These are phyloP conservation scores for Hapalemur alaotrensis DNA, from an alignment of 2,797 vertebrate genomes.

Conservation along the genomic window DNA sequence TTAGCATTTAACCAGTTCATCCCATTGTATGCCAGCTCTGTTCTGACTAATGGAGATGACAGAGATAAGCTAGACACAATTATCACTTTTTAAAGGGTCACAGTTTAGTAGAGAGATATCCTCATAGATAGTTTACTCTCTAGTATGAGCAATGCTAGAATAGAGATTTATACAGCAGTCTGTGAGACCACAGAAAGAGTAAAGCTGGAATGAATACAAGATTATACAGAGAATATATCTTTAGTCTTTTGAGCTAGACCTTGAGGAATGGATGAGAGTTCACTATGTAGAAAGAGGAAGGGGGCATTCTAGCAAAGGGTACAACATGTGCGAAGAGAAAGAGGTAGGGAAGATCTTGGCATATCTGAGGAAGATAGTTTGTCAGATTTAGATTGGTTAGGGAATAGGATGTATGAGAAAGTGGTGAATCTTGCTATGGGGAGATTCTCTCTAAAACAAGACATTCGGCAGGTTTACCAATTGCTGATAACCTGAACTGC, in stretches of 20 bases:
- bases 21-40: neutral
- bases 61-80: slow-evolving; percentile 18
- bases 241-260: neutral
- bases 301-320: neutral
- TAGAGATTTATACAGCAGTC: slow-evolving; percentile 16
- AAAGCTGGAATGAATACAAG: neutral
- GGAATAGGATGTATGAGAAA: neutral
- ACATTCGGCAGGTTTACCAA: neutral
- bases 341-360: neutral
- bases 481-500: neutral
- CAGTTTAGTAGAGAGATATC: neutral
- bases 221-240: neutral
- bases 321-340: neutral
- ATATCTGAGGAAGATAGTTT: neutral
- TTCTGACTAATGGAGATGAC: neutral
- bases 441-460: slow-evolving; percentile 35
- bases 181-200: neutral
- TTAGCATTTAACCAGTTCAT: slow-evolving; percentile 31
- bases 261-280: slow-evolving; percentile 15
- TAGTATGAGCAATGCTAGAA: neutral
- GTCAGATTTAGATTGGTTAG: neutral
- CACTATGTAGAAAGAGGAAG: neutral
- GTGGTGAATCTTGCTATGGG: neutral
- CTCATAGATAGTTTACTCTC: neutral
- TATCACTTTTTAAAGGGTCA: neutral